Evolutionary conservation across 2,888 invertebrate genomes (phyloP).

Genomic region (Mesoligia furuncula): DNA sequence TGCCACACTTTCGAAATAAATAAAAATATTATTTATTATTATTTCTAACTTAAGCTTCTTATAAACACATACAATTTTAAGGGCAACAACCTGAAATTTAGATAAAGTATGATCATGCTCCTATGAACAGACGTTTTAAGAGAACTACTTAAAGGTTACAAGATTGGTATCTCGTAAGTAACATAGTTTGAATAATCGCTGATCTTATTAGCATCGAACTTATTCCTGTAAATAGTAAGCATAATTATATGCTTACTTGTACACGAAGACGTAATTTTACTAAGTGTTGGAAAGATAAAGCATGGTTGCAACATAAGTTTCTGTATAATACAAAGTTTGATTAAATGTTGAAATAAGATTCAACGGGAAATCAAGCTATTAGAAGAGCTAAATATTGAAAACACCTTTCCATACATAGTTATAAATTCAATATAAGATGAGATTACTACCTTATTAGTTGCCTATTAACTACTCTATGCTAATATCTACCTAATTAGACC

Average conservation of each 20-base stretch:
- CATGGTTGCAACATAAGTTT: not conserved
- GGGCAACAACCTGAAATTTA: not conserved
- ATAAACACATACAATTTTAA: not conserved
- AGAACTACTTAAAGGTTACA: constrained; percentile 44
- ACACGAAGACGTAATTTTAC: constrained; percentile 28
- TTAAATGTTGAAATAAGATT: constrained; percentile 5
- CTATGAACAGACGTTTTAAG: constrained; percentile 14
- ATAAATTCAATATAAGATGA: constrained; percentile 5
- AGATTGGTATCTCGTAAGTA: constrained; percentile 28
- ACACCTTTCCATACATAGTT: constrained; percentile 15
- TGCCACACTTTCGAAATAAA: not conserved
- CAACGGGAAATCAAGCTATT: not conserved
- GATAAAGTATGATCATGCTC: constrained; percentile 12
- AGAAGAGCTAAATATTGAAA: not conserved
- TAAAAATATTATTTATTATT: not conserved
- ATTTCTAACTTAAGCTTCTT: not conserved
- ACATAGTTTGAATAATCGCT: constrained; percentile 37
- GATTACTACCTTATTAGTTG: not conserved
- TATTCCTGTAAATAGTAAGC: constrained; percentile 24
- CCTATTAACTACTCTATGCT: not conserved
- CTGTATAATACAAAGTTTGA: not conserved
- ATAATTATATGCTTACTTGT: constrained; percentile 26
- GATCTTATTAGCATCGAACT: constrained; percentile 49
- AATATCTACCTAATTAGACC: constrained; percentile 1
- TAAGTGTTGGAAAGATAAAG: constrained; percentile 14